Base-by-base conservation (phyloP, 37 sponge, comb jelly and placozoan genomes). In the Cladorhizidae sp. region DNA sequence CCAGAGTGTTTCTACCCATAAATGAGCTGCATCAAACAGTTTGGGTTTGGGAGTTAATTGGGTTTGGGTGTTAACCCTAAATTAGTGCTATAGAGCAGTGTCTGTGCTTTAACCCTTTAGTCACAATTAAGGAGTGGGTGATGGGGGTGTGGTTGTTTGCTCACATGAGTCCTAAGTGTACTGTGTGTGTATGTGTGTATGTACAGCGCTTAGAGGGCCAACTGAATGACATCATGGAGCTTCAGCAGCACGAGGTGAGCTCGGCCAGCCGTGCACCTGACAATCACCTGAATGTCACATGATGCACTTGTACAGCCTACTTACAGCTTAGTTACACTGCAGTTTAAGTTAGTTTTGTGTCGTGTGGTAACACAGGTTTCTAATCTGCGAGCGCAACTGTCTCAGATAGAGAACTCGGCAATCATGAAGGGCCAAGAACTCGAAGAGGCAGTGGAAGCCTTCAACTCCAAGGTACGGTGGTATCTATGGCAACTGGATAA, bases 181-280 rank as follows among this genome's bases (percentile, higher is more conserved):
- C n/a, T n/a, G n/a, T n/a, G n/a, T n/a, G n/a, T n/a, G n/a, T n/a
- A n/a, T n/a, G n/a, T n/a, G n/a, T n/a, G n/a, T n/a, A n/a, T 72
- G 7, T 71, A 1, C 51, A 86, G 88, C 41, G 83, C 21, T 64
- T 88, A 32, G 82, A 88, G 51, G 54, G 45, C 9, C 83, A 88
- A 49, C 31, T 88, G 0, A 88, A 88, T 37, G 82, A 81, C 32
- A 55, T 88, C 73, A 88, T 70, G 17, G 88, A 88, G 35, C 56
- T 88, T 0, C 78, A 88, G 45, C 88, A 88, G 54, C 72, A 88
- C 32, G 83, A 73, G 56, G 81, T 88, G 17, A 75, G 51, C 62
- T 28, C 9, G 22, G n/a, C n/a, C n/a, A n/a, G n/a, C n/a, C n/a
- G n/a, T n/a, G n/a, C n/a, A n/a, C 26, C 20, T 64, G 11, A 11